Base-by-base conservation (phyloP, 2,113 vertebrate species). In the Phoxinus phoxinus region DNA sequence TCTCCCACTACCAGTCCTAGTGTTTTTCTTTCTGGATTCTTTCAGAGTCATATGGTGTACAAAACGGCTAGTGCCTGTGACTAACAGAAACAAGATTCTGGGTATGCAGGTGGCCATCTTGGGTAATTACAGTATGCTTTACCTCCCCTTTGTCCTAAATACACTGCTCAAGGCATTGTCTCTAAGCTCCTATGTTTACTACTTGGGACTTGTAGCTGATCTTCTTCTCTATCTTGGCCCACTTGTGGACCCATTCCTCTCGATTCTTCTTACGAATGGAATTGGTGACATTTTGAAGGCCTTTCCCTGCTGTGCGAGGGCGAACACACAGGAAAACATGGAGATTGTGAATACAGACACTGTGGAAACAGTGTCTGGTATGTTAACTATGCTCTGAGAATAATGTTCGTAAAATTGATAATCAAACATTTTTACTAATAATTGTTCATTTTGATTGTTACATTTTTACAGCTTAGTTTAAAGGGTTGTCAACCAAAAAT, bases 241-340 rank as follows among this genome's bases (percentile, higher is more conserved):
- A 5, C 80, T 94, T 23, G 90, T 94, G 82, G 93, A 94, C 75
- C 93, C 93, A 1, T 92, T 94, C 80, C 84, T 94, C 15, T 93
- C 92, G 30, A 81, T 92, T 51, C 89, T 93, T 23, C 91, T 93
- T 87, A 93, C 87, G 5, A 91, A 83, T 85, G 90, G 91, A 13
- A n/a, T 86, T 12, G 89, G 83, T 44, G 91, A 94, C 78, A 88
- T 92, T 15, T 80, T 91, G 84, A 84, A 77, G 23, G 91, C 89
- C 0, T 83, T 93, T 30, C 90, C 91, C 37, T 94, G 91, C 83
- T 93, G 90, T 48, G 69, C 78, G 0, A 86, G 35, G 44, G 32
- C 0, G 12, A 12, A 3, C 71, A 13, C 21, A 63, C 69, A 46
- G n/a, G 53, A 37, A n/a, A 76, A 88, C 6, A 44, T 37, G 1